Conservation (phyloP, 2,888 invertebrate species). For the Theretra japonica region DNA sequence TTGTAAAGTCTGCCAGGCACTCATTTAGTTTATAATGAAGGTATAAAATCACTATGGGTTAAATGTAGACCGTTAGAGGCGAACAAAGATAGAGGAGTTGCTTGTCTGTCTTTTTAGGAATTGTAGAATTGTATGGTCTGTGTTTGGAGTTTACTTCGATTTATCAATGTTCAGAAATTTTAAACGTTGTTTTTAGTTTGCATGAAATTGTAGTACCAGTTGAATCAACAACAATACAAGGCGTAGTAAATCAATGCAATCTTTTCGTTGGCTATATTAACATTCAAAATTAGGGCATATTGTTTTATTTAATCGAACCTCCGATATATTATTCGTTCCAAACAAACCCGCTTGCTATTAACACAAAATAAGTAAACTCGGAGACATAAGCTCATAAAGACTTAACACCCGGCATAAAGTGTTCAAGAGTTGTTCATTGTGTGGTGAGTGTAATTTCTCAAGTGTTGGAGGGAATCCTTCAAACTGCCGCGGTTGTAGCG, state of each 20-base stretch:
- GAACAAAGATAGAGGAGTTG: too few species aligned
- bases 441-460: constrained; percentile 49
- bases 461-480: constrained; percentile 53
- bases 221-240: background rate
- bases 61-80: background rate
- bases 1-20: constrained; percentile 19
- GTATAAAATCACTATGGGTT: background rate
- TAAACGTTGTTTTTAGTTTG: too few species aligned
- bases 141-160: too few species aligned
- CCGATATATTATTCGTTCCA: background rate
- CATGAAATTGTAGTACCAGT: background rate
- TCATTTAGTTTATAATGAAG: constrained; percentile 26
- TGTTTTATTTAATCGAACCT: background rate
- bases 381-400: background rate
- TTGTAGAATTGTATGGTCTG: too few species aligned
- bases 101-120: too few species aligned
- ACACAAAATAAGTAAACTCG: constrained; percentile 13
- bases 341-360: background rate
- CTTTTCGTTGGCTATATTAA: background rate
- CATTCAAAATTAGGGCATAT: too few species aligned
- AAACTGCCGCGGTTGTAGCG: constrained; percentile 46
- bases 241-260: background rate
- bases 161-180: background rate
- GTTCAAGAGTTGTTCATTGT: constrained; percentile 29
- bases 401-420: constrained; percentile 23